These are phyloP conservation scores for Euplexia lucipara DNA, from an alignment of 2,888 invertebrate genomes.

Conservation along the genomic window DNA sequence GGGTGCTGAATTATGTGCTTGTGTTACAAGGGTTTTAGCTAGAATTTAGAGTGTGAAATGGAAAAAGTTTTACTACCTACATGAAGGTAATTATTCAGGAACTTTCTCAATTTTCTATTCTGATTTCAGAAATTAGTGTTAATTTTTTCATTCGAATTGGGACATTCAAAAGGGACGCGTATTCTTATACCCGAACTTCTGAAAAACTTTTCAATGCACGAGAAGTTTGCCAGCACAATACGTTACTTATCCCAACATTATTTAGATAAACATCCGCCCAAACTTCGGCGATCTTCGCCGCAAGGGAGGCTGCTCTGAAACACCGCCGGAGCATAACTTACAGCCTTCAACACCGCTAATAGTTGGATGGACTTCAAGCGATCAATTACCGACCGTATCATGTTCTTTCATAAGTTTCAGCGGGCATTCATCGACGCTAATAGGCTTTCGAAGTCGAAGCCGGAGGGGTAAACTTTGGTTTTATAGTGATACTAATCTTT, in stretches of 20 bases:
- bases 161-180: no score
- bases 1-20: slow-evolving; percentile 23
- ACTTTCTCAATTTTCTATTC: background rate
- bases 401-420: slow-evolving; percentile 50
- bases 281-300: slow-evolving; percentile 11
- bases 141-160: no score
- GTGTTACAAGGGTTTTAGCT: slow-evolving; percentile 6
- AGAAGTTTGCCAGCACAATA: slow-evolving; percentile 5
- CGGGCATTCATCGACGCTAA: slow-evolving; percentile 38
- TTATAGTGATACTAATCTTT: slow-evolving; percentile 33
- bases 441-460: slow-evolving; percentile 33
- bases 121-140: no score
- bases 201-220: background rate
- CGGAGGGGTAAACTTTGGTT: slow-evolving; percentile 24
- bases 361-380: slow-evolving; percentile 38
- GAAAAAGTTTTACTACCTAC: background rate
- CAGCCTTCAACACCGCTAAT: slow-evolving; percentile 12
- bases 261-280: background rate
- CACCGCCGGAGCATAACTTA: slow-evolving; percentile 25
- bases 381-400: slow-evolving; percentile 55
- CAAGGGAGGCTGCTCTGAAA: background rate
- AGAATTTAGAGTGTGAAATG: slow-evolving; percentile 10
- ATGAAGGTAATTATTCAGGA: background rate
- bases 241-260: slow-evolving; percentile 1
- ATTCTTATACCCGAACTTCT: no score